Base-by-base conservation (phyloP, 2,113 vertebrate species). In the Gobiocypris rarus region DNA sequence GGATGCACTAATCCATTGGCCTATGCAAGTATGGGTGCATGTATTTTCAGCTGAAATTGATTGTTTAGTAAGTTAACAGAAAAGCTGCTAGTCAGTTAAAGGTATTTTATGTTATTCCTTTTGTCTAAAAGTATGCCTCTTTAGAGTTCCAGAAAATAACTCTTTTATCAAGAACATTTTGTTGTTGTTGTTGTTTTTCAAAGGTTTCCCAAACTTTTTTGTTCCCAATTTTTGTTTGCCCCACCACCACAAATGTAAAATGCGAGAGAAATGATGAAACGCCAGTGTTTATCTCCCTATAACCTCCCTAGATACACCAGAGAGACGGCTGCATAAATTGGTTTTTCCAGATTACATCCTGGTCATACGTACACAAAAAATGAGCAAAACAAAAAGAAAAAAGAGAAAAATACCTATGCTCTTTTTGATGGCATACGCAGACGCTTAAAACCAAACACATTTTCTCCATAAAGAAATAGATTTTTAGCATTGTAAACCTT, bases 401-500 rank as follows among this genome's bases (percentile, higher is more conserved):
- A 45, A 71, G 22, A 45, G 69, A 17, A 52, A 75, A 31, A 52
- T 28, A 75, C 43, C 24, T 41, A 70, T 5, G 38, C 38, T 45
- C 22, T 45, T 24, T 74, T 28, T 75, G 24, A 75, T 28, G 28
- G 43, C 45, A 15, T 50, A 28, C 43, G 50, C 71, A 17, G 14
- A 50, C 14, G 24, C 15, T 52, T 75, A 52, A 75, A 75, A 22
- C 41, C 22, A 5, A 14, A 73, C 11, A 26, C n/a, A 15, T 45
- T 45, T 45, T 73, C 41, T 45, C 41, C 38, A 48, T 6, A 24
- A 73, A 17, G 45, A 75, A 52, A 19, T 15, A 0, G 43, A 75
- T 31, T 75, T 74, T 28, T 74, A 74, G 24, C 71, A 52, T 50
- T 14, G 17, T 50, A 74, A 73, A 50, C 45, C 71, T 52, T 74